Evolutionary conservation across 2,888 invertebrate species (phyloP).

Genomic region (Rhodophaea formosa): DNA sequence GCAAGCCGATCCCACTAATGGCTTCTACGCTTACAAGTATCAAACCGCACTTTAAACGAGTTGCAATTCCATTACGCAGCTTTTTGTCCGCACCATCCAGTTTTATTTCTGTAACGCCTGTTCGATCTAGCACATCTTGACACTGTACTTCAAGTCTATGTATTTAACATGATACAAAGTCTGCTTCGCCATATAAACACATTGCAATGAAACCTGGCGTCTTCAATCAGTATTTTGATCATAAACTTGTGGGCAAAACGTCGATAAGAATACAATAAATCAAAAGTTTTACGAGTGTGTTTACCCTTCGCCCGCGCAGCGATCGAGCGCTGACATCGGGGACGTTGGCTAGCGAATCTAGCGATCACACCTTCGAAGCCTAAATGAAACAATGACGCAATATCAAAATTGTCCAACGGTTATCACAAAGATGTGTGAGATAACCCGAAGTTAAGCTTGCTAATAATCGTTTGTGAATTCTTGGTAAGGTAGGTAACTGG

Average conservation of each 20-base stretch:
- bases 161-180: neutral
- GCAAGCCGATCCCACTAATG: constrained; percentile 56
- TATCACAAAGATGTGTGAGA: neutral
- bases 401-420: constrained; percentile 9
- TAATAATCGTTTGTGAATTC: constrained; percentile 2
- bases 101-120: constrained; percentile 7
- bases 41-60: constrained; percentile 45
- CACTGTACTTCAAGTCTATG: neutral
- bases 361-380: constrained; percentile 8
- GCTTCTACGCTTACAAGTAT: constrained; percentile 40
- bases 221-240: constrained; percentile 42
- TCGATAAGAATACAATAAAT: constrained; percentile 55
- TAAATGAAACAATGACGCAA: constrained; percentile 31
- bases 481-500: neutral
- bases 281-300: constrained; percentile 52
- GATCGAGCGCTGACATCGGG: neutral
- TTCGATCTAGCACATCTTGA: neutral
- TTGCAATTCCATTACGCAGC: constrained; percentile 38
- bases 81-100: constrained; percentile 32
- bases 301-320: constrained; percentile 28
- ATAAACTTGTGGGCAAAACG: constrained; percentile 38
- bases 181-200: neutral
- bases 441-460: neutral
- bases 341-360: neutral
- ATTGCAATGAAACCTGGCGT: constrained; percentile 18